Evolutionary conservation across 2,888 invertebrate genomes (phyloP).

Genomic region (Ennomos fuscantarius): DNA sequence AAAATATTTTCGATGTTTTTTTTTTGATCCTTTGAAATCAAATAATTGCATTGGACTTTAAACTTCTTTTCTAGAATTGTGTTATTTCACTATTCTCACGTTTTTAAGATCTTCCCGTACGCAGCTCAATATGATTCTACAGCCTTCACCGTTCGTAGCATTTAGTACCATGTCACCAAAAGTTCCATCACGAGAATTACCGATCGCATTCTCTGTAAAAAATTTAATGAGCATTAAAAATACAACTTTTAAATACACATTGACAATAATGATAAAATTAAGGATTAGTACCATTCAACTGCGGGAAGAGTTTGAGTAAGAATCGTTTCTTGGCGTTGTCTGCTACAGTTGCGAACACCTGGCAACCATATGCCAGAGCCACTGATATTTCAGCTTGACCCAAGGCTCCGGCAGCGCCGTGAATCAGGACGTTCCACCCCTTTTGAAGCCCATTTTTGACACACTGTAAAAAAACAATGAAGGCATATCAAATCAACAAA

Average conservation of each 20-base stretch:
- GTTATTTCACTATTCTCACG: constrained; percentile 44
- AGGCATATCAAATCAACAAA: no score
- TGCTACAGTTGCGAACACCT: constrained; percentile 67
- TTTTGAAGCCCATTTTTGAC: constrained; percentile 38
- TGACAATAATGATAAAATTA: neutral
- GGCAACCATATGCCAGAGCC: constrained; percentile 55
- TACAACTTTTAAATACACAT: neutral
- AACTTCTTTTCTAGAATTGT: no score
- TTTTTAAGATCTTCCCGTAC: constrained; percentile 53
- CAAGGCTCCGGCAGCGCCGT: constrained; percentile 58
- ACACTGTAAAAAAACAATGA: constrained; percentile 34
- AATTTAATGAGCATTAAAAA: neutral
- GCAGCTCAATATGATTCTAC: constrained; percentile 55
- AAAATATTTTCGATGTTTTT: no score
- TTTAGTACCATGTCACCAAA: constrained; percentile 58
- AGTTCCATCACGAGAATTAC: constrained; percentile 57
- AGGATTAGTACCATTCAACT: constrained; percentile 14
- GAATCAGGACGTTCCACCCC: constrained; percentile 43
- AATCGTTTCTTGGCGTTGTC: constrained; percentile 62
- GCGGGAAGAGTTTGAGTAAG: constrained; percentile 54
- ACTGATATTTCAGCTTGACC: constrained; percentile 68
- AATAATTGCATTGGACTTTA: no score
- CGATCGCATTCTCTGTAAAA: constrained; percentile 60
- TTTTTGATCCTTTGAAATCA: no score
- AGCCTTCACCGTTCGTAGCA: constrained; percentile 56